phyloP scores from a whole-genome alignment of 2,888 invertebrate species.

The Hetaerina titia region DNA sequence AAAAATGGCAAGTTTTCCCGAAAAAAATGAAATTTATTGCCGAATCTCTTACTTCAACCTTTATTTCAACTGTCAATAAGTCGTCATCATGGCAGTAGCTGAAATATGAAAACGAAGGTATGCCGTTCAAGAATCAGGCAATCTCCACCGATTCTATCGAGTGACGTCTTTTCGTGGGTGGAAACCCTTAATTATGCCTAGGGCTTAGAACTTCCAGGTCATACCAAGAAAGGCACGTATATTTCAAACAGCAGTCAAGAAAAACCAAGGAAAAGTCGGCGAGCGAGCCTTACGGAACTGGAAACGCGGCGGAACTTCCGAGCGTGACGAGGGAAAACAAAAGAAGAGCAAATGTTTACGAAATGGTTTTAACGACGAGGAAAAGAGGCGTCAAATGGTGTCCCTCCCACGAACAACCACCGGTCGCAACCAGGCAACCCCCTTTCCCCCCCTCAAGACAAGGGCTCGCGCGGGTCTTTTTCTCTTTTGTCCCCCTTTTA shows the following conservation, averaged over 20 bases:
- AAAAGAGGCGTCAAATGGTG: conserved; percentile 32
- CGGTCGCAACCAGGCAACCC: too few relatives aligned
- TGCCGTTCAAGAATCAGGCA: background rate
- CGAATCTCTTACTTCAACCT: too few relatives aligned
- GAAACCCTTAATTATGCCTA: background rate
- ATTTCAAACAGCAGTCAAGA: too few relatives aligned
- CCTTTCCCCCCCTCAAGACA: background rate
- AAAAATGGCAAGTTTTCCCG: too few relatives aligned
- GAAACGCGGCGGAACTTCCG: background rate
- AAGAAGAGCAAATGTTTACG: conserved; percentile 54
- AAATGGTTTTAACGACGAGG: background rate
- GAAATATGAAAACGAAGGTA: background rate
- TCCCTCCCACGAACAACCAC: background rate
- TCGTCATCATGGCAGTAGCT: too few relatives aligned
- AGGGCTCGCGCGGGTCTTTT: background rate
- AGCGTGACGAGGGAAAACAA: conserved; percentile 15
- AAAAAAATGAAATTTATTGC: too few relatives aligned
- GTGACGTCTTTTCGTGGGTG: background rate
- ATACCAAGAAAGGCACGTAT: background rate
- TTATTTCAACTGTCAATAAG: too few relatives aligned
- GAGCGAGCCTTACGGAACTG: background rate
- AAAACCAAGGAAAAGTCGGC: background rate
- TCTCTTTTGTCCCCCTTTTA: background rate
- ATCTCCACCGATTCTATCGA: background rate
- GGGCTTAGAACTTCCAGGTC: background rate